These are phyloP conservation scores for Porites divaricata DNA, from an alignment of 92 coral and sea anemone genomes.

Conservation along the genomic window DNA sequence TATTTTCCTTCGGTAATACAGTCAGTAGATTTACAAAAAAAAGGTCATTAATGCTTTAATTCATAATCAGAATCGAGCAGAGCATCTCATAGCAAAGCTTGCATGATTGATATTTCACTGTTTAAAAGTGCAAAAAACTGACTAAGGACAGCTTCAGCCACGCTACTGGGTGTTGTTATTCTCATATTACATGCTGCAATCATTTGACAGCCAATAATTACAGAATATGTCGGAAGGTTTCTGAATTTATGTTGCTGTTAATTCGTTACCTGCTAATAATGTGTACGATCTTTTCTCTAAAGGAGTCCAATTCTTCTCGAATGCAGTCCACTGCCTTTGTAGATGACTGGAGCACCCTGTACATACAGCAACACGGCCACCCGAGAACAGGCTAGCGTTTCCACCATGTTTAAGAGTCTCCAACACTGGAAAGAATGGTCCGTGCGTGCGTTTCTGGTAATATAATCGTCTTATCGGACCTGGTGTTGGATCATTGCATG, in stretches of 20 bases:
- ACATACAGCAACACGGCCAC: slow-evolving; percentile 85
- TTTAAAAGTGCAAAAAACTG: no score
- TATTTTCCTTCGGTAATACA: neutral
- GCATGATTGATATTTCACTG: no score
- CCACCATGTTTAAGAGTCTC: slow-evolving; percentile 67
- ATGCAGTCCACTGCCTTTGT: slow-evolving; percentile 89
- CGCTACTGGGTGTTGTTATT: no score
- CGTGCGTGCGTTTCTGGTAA: slow-evolving; percentile 85
- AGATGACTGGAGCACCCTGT: slow-evolving; percentile 92
- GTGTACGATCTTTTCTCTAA: slow-evolving; percentile 79
- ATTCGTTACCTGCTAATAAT: slow-evolving; percentile 74
- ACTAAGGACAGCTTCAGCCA: no score
- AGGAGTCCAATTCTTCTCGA: slow-evolving; percentile 88
- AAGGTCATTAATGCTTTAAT: neutral
- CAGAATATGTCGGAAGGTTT: neutral
- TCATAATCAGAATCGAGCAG: neutral
- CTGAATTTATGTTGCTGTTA: neutral
- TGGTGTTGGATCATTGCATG: slow-evolving; percentile 89
- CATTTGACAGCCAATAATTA: no score
- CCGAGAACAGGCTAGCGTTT: slow-evolving; percentile 71
- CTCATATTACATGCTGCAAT: no score
- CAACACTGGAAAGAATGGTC: slow-evolving; percentile 92
- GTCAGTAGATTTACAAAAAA: neutral
- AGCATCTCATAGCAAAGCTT: neutral
- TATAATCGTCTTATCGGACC: slow-evolving; percentile 90